phyloP scores from a whole-genome alignment of 1,140 invertebrate species.

The Agraylea sexmaculata region DNA sequence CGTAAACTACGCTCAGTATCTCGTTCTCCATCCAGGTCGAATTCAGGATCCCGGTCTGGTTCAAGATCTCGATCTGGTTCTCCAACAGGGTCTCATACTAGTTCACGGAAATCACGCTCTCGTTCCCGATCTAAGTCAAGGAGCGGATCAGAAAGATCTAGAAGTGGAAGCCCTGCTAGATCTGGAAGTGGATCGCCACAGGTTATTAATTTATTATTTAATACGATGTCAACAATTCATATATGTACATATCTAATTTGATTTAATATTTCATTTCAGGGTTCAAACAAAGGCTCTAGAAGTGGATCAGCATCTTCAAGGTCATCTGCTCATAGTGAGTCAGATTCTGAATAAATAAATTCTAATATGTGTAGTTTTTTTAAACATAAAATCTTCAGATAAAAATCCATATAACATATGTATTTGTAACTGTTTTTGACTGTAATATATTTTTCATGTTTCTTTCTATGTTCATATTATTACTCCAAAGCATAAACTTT shows the following conservation, averaged over 20 bases:
- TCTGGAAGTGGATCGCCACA: conserved; percentile 33
- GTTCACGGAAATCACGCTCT: conserved; percentile 22
- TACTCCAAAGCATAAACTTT: no score
- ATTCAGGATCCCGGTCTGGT: conserved; percentile 28
- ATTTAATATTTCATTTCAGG: conserved; percentile 11
- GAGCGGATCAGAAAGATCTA: conserved; percentile 30
- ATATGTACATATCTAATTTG: conserved; percentile 5
- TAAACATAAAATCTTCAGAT: no score
- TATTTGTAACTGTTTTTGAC: no score
- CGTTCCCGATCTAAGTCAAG: conserved; percentile 27
- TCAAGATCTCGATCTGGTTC: conserved; percentile 16
- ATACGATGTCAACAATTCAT: neutral
- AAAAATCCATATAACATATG: no score
- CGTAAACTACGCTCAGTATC: no score
- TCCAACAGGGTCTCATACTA: conserved; percentile 11
- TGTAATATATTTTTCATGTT: no score
- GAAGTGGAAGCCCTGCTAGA: conserved; percentile 29
- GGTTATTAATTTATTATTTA: conserved; percentile 21
- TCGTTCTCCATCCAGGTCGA: conserved; percentile 23
- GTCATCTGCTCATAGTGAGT: conserved; percentile 17
- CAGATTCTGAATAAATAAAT: conserved; percentile 19
- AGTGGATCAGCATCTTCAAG: conserved; percentile 19
- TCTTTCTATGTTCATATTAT: no score
- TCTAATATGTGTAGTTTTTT: no score
- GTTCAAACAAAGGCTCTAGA: conserved; percentile 12